Evolutionary conservation across 2,113 vertebrate genomes (phyloP).

Genomic region (Anguilla japonica): DNA sequence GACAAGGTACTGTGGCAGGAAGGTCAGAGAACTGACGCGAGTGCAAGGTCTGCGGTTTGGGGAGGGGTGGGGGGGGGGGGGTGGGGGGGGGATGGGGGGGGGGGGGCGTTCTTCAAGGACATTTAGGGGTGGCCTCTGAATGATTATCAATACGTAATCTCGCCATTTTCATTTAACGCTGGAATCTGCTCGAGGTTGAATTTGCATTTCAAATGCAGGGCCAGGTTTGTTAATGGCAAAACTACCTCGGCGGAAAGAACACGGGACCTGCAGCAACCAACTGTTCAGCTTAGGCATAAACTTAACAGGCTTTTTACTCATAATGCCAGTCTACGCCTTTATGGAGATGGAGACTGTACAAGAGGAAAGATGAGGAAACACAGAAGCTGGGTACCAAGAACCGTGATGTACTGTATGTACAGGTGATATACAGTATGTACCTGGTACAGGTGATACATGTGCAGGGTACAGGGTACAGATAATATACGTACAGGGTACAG

Average conservation of each 20-base stretch:
- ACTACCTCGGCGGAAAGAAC: not conserved
- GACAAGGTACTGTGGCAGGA: constrained; percentile 53
- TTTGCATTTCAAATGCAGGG: not conserved
- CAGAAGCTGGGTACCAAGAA: no score
- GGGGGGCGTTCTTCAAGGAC: not conserved
- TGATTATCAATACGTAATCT: not conserved
- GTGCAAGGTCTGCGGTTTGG: constrained; percentile 48
- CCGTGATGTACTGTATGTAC: no score
- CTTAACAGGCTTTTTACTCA: not conserved
- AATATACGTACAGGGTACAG: not conserved
- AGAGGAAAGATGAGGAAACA: not conserved
- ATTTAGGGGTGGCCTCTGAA: not conserved
- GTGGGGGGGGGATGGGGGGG: not conserved
- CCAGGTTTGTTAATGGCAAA: not conserved
- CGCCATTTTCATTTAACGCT: not conserved
- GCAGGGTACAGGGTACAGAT: not conserved
- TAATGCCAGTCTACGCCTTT: not conserved
- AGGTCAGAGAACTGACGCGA: constrained; percentile 49
- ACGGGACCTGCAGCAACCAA: not conserved
- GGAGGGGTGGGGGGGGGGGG: not conserved
- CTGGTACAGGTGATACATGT: not conserved
- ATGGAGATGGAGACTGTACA: not conserved
- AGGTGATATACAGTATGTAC: not conserved
- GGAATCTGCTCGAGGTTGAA: not conserved
- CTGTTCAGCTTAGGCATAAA: not conserved